Base-by-base conservation (phyloP, 2,797 vertebrate species). In the Gobionotothen gibberifrons region DNA sequence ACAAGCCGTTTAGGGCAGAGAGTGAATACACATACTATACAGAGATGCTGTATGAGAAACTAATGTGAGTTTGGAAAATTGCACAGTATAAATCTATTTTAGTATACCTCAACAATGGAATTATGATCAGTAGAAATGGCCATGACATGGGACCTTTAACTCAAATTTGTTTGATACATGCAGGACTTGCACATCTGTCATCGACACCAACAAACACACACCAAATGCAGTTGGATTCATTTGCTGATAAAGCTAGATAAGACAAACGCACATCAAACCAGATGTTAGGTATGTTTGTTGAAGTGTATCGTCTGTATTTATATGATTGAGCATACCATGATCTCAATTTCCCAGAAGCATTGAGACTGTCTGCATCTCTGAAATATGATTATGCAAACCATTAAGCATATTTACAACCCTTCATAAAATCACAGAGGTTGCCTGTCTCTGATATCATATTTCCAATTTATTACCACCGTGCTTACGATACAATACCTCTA, bases 331-430 rank as follows among this genome's bases (percentile, higher is more conserved):
- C 21, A 42, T 44, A 57, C 47, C 63, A 54, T 60, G 29, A 29
- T 62, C 54, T 79, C 54, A 66, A 15, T 66, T 71, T 42, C 9
- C 48, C 48, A 60, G 60, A 54, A 57, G 44, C 22, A 46, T 22
- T 62, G 46, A 21, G 54, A 32, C 44, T 36, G 52, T 76, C 63
- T 36, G 3, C 36, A 14, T 42, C 22, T 26, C 46, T 74, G 47
- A 78, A 58, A 74, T 67, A 78, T 54, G 80, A 65, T 59, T 46
- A 66, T 59, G n/a, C 71, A 49, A 58, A 39, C 11, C 32, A 66
- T 76, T 68, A 68, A 72, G 61, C 70, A 72, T 69, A 79, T 82
- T 79, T 77, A 79, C 59, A 61, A 43, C 74, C 46, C 26, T 19
- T 48, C 63, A 51, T 72, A 69, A 79, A 79, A 64, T 42, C 52